Percentiles rank a stretch among this genome's conserved stretches.
These are phyloP conservation scores for Chaitophorus viminalis DNA, from an alignment of 2,888 invertebrate genomes.

Conservation along the genomic window DNA sequence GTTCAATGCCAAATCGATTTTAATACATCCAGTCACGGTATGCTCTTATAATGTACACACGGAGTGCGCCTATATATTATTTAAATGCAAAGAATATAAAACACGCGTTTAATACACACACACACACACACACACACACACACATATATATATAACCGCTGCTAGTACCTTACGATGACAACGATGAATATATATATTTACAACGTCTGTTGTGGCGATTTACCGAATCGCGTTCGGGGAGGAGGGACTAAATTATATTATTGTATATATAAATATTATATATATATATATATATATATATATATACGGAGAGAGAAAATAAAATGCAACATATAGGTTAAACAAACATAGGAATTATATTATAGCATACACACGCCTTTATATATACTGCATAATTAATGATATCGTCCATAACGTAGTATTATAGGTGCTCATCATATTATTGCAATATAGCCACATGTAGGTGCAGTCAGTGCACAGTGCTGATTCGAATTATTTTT, in stretches of 20 bases:
- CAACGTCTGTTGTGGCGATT: not conserved
- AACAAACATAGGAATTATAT: no score
- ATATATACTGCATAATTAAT: no score
- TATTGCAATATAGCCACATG: no score
- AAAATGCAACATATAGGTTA: no score
- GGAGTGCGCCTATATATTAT: not conserved
- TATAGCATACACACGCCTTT: no score
- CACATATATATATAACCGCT: not conserved
- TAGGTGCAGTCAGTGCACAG: no score
- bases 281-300: no score
- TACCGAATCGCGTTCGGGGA: not conserved
- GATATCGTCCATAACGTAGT: no score
- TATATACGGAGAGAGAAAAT: no score
- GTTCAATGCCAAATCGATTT: slow-evolving; percentile 54
- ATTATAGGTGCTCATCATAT: no score
- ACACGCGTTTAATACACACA: not conserved
- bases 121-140: not conserved
- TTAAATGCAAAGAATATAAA: not conserved
- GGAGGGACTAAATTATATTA: not conserved
- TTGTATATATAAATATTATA: no score
- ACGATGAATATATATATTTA: not conserved
- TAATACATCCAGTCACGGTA: slow-evolving; percentile 36
- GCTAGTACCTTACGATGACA: not conserved
- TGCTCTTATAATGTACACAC: not conserved
- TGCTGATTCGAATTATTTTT: no score